Evolutionary conservation across 2,888 invertebrate species (phyloP), one percentile per base, ranked within the genome.

Genomic region (Lasioglossum calceatum): DNA sequence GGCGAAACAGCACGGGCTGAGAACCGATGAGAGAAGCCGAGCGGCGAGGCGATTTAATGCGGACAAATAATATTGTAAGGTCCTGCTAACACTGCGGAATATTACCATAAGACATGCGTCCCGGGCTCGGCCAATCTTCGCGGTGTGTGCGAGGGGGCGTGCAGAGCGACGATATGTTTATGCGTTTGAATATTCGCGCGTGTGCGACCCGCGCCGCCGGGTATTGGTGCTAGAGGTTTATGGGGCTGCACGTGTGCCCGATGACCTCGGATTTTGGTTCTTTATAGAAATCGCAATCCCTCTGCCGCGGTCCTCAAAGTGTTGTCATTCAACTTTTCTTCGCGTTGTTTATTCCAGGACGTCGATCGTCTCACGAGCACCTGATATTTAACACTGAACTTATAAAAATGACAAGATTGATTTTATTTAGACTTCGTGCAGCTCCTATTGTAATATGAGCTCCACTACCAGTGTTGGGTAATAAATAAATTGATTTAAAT

Each of bases 21-120:
- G 91, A 88, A 90, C 91, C 91, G 79, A 83, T 70, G 81, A 64
- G 50, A 79, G 76, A 72, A 75, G 77, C 72, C 79, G 39, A 70
- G 71, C 71, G 42, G 80, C 86, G 80, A 87, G 86, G 88, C 91
- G 93, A 93, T 93, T 93, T 92, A 93, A 94, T 91, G 91, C 92
- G 90, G 92, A 92, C 93, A 93, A 93, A 93, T 93, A 93, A 93
- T 93, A 92, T 91, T 92, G 92, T 92, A 93, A 93, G 92, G 91
- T 88, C 84, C 91, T 93, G 92, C 92, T 93, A 92, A 93, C 93
- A 93, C 91, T 91, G 84, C 54, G 90, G 91, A 91, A 92, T 92
- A 93, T 94, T 93, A 93, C 92, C 93, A 93, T 94, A 94, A 94
- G 93, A 94, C 92, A 93, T 91, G 92, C 92, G 90, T 92, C 91